Evolutionary conservation across 2,113 vertebrate genomes (phyloP).

Genomic region (Dicrurus megarhynchus): DNA sequence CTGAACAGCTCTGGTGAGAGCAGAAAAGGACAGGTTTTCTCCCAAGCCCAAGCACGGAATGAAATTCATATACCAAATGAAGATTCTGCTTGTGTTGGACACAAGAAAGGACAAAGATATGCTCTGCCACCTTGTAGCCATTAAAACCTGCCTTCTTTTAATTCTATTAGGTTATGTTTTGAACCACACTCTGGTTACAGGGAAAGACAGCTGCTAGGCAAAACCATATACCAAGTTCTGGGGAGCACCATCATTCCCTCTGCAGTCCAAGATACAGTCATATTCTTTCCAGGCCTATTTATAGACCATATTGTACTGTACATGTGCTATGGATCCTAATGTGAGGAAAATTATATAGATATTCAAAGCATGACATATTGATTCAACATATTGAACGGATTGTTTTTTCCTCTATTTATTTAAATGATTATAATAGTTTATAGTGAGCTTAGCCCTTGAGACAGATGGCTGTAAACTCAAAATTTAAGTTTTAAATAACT

Average conservation of each 20-base stretch:
- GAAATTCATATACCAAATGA: neutral
- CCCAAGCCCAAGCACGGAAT: neutral
- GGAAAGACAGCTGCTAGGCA: neutral
- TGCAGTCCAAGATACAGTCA: conserved; percentile 38
- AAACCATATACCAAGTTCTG: conserved; percentile 8
- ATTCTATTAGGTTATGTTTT: neutral
- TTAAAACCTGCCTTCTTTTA: neutral
- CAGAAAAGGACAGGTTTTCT: neutral
- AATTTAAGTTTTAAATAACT: conserved; percentile 79
- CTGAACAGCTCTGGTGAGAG: accelerated
- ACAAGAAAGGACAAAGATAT: neutral
- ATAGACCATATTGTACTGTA: conserved; percentile 71
- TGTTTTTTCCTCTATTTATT: conserved; percentile 78
- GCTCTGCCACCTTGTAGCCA: neutral
- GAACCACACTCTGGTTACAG: neutral
- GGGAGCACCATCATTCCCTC: conserved; percentile 11
- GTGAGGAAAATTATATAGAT: conserved; percentile 71
- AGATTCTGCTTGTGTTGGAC: neutral
- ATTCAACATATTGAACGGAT: conserved; percentile 79
- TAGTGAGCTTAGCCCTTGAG: conserved; percentile 76
- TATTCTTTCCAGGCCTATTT: conserved; percentile 70
- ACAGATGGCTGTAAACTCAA: conserved; percentile 77
- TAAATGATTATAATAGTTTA: conserved; percentile 79
- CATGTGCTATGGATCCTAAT: conserved; percentile 72
- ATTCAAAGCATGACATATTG: conserved; percentile 78